Evolutionary conservation across 2,113 vertebrate species (phyloP), one percentile per base, ranked within the genome.

Genomic region (Carollia perspicillata): DNA sequence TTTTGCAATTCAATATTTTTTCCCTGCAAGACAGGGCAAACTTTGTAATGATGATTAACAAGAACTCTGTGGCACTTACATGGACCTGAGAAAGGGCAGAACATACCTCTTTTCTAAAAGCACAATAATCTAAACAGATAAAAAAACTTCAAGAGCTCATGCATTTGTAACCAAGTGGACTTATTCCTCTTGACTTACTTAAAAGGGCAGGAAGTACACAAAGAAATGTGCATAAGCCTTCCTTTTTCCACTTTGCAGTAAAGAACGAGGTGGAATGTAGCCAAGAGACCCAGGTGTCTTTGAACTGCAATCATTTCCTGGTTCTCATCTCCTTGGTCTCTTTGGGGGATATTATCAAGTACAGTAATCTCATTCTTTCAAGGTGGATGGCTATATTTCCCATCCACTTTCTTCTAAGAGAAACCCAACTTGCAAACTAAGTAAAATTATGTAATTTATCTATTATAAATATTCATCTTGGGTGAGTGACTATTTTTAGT

Each of bases 31-130:
- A 71, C 77, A 94, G 87, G 33, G 22, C 28, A 86, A 87, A 66
- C 80, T 90, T 94, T 93, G 69, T 84, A 80, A 90, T 58, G 65
- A 84, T 80, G 65, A 93, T 84, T 84, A 94, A 95, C 75, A 90
- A 28, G 89, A 75, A 55, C 55, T 75, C 12, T 0, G 17, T 74
- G 88, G 68, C 71, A 74, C 75, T 66, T 58, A 69, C 58, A 35
- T 28, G 74, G 42, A 66, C 40, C 68, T 37, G 40, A 72, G 18
- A 84, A 84, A 94, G 58, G 60, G n/a, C 55, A 87, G 69, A 93
- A 83, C 6, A 17, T 2, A 8, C 23, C 23, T 89, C 51, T 95
- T 89, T 95, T 85, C 74, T 89, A 22, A 47, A 89, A 89, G 53
- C 28, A 77, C 89, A 94, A 28, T 55, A 55, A 44, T 68, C 35